Evolutionary conservation across 2,888 invertebrate species (phyloP).

Genomic region (Synanthedon formicaeformis): DNA sequence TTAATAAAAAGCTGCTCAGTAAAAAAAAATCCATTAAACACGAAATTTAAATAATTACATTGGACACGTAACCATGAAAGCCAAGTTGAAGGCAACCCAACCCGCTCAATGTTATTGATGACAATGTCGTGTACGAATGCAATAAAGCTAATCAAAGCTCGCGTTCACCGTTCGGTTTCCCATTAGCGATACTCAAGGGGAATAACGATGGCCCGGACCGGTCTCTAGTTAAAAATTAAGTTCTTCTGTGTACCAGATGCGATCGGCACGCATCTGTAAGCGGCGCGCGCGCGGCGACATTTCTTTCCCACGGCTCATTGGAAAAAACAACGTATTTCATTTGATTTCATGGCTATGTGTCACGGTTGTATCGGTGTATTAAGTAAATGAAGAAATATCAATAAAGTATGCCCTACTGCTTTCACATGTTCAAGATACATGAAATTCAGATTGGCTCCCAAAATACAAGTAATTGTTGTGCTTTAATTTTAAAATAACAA

Average conservation of each 20-base stretch:
- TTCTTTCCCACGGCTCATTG: slow-evolving; percentile 54
- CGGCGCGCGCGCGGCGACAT: slow-evolving; percentile 24
- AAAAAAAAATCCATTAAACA: slow-evolving; percentile 1
- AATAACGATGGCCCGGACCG: slow-evolving; percentile 16
- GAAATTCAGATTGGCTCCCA: background rate
- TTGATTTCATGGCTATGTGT: background rate
- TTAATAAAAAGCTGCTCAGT: background rate
- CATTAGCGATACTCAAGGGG: slow-evolving; percentile 21
- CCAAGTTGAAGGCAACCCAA: slow-evolving; percentile 19
- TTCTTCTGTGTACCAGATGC: slow-evolving; percentile 40
- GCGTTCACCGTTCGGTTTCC: slow-evolving; percentile 12
- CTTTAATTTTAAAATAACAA: background rate
- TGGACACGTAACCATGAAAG: slow-evolving; percentile 4
- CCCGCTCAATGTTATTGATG: slow-evolving; percentile 16
- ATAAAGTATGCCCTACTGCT: background rate
- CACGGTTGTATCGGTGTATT: background rate
- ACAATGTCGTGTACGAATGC: slow-evolving; percentile 33
- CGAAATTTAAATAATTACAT: slow-evolving; percentile 7
- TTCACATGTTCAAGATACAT: background rate
- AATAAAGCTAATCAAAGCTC: slow-evolving; percentile 23
- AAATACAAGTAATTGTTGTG: background rate
- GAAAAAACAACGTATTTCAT: slow-evolving; percentile 24
- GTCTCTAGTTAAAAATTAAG: slow-evolving; percentile 41
- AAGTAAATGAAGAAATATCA: background rate
- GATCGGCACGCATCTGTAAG: slow-evolving; percentile 27